A percentile compares a stretch with the other conserved stretches of the same genome.
phyloP scores from a whole-genome alignment of 2,797 vertebrate species.

The Propithecus perrieri region DNA sequence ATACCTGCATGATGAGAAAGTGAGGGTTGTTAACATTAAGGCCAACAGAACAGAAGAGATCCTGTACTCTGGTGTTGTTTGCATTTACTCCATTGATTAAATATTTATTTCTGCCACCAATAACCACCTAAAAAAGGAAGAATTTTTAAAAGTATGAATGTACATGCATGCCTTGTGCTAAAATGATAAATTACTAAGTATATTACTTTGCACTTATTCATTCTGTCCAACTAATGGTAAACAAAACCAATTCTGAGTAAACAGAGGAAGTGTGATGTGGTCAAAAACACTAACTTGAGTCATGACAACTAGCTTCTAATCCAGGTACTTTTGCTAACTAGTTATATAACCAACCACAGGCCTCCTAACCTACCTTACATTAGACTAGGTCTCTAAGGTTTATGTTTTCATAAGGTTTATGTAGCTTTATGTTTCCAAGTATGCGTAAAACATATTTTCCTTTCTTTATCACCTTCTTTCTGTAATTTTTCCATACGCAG shows the following conservation, averaged over 20 bases:
- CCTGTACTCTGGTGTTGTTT: slow-evolving; percentile 92
- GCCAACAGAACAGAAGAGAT: slow-evolving; percentile 96
- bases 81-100: slow-evolving; percentile 96
- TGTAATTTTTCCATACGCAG: not conserved
- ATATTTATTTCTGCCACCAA: slow-evolving; percentile 97
- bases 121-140: slow-evolving; percentile 87
- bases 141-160: slow-evolving; percentile 55
- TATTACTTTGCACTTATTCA: not conserved
- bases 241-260: not conserved
- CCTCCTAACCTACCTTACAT: not conserved
- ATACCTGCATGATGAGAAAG: slow-evolving; percentile 99
- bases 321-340: not conserved
- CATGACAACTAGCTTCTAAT: not conserved
- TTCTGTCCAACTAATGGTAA: not conserved
- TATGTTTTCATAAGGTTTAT: not conserved
- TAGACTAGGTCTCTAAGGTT: not conserved
- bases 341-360: not conserved
- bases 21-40: slow-evolving; percentile 99
- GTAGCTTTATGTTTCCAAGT: not conserved
- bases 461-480: not conserved
- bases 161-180: not conserved
- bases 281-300: not conserved
- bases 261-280: not conserved
- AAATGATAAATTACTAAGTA: not conserved
- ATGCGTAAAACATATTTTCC: not conserved